Evolutionary conservation across 1,140 invertebrate genomes (phyloP).

Genomic region (Holotrichia oblita): DNA sequence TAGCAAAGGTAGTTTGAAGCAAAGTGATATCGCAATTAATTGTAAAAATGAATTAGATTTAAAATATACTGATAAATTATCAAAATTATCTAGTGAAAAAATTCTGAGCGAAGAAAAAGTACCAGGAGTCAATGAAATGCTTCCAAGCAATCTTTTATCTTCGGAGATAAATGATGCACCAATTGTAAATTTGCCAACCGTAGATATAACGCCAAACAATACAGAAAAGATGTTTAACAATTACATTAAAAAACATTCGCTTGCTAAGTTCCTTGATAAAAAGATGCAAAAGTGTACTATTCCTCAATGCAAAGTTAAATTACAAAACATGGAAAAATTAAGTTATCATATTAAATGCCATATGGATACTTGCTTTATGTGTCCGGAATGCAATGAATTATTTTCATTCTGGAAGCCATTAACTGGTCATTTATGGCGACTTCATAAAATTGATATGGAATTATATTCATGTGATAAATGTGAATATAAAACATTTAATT

Average conservation of each 20-base stretch:
- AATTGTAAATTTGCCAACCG: constrained; percentile 46
- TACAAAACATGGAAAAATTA: constrained; percentile 63
- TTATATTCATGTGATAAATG: constrained; percentile 74
- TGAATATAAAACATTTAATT: constrained; percentile 72
- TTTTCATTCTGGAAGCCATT: constrained; percentile 69
- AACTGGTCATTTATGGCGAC: constrained; percentile 80
- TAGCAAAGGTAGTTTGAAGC: background rate
- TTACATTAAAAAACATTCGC: constrained; percentile 47
- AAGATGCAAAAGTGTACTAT: constrained; percentile 51
- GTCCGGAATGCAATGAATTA: constrained; percentile 71
- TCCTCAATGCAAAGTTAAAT: constrained; percentile 61
- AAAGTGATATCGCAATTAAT: background rate
- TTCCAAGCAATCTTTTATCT: constrained; percentile 13
- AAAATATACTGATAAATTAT: constrained; percentile 40
- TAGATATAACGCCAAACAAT: constrained; percentile 49
- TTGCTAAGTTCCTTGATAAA: constrained; percentile 48
- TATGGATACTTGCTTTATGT: constrained; percentile 67
- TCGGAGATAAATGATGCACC: background rate
- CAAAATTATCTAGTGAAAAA: constrained; percentile 28
- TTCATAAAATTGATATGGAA: constrained; percentile 80
- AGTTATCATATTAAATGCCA: constrained; percentile 72
- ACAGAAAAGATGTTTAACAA: constrained; percentile 52
- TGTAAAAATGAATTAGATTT: constrained; percentile 40
- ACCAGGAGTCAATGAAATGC: constrained; percentile 1
- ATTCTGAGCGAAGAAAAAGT: constrained; percentile 34